Percentiles rank a stretch among this genome's conserved stretches.
Evolutionary conservation across 1,140 invertebrate genomes (phyloP).

Genomic region (Papilio polytes): DNA sequence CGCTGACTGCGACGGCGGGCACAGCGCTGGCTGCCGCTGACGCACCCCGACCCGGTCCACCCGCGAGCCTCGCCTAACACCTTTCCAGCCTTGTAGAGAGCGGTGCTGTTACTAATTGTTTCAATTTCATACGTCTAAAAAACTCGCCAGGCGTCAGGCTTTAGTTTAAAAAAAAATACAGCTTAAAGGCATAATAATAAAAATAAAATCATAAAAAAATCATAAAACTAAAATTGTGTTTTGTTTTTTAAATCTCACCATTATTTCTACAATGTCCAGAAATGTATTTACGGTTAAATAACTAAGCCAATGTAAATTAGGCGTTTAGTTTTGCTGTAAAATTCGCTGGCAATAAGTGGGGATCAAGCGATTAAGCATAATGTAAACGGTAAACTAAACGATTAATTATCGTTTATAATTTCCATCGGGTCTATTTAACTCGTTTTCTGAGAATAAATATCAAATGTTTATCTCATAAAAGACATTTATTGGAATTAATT

Average conservation of each 20-base stretch:
- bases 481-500: not conserved
- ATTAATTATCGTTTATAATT: not conserved
- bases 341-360: not conserved
- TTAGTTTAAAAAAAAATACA: not conserved
- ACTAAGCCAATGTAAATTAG: not conserved
- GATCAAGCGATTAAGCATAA: too few species aligned
- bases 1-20: constrained; percentile 14
- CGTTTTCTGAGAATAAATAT: not conserved
- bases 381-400: not conserved
- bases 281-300: too few species aligned
- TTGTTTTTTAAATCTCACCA: too few species aligned
- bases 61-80: constrained; percentile 49
- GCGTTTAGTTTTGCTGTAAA: not conserved
- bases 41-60: constrained; percentile 52
- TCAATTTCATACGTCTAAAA: constrained; percentile 19
- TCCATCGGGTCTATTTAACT: not conserved
- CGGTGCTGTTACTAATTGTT: constrained; percentile 21
- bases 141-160: not conserved
- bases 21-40: constrained; percentile 36
- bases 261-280: too few species aligned
- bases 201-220: too few species aligned
- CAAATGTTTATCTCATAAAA: not conserved
- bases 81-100: constrained; percentile 38
- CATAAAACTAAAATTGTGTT: too few species aligned
- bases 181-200: too few species aligned